Conservation (phyloP, 2,113 vertebrate species). For the Scartelaos histophorus region DNA sequence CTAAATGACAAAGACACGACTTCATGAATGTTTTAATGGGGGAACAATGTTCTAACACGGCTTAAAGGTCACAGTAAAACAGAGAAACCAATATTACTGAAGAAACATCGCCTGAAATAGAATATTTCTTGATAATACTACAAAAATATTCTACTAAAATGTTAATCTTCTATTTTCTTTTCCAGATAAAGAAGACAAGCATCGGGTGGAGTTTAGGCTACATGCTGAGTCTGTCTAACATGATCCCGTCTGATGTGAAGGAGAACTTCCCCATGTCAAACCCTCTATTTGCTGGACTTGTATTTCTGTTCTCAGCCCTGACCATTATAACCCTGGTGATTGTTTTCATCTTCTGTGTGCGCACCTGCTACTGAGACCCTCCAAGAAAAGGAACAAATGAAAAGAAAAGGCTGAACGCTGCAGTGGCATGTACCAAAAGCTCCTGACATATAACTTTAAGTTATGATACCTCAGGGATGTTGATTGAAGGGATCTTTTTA, state of each 20-base stretch:
- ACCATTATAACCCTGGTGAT: constrained; percentile 79
- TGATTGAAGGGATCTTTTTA: neutral
- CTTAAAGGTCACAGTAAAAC: too few relatives aligned
- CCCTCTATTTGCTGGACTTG: constrained; percentile 79
- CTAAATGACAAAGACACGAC: too few relatives aligned
- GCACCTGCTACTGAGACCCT: constrained; percentile 69
- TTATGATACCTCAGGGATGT: constrained; percentile 39
- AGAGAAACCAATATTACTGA: too few relatives aligned
- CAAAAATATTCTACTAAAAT: neutral
- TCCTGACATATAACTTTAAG: constrained; percentile 5
- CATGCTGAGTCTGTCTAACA: constrained; percentile 92
- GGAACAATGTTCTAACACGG: too few relatives aligned
- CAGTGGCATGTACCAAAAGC: constrained; percentile 24
- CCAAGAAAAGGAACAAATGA: neutral
- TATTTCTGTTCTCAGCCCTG: constrained; percentile 82
- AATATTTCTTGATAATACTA: neutral
- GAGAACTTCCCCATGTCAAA: constrained; percentile 80
- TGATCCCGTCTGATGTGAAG: constrained; percentile 89
- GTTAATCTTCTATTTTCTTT: constrained; percentile 18
- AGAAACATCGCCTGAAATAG: too few relatives aligned
- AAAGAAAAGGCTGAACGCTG: neutral
- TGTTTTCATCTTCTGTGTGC: constrained; percentile 72
- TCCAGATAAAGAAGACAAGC: constrained; percentile 86
- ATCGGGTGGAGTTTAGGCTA: constrained; percentile 93
- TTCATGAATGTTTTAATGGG: too few relatives aligned